Percentiles rank a stretch among this genome's conserved stretches.
Evolutionary conservation across 2,888 invertebrate species (phyloP).

Genomic region (Eupithecia subfuscata): DNA sequence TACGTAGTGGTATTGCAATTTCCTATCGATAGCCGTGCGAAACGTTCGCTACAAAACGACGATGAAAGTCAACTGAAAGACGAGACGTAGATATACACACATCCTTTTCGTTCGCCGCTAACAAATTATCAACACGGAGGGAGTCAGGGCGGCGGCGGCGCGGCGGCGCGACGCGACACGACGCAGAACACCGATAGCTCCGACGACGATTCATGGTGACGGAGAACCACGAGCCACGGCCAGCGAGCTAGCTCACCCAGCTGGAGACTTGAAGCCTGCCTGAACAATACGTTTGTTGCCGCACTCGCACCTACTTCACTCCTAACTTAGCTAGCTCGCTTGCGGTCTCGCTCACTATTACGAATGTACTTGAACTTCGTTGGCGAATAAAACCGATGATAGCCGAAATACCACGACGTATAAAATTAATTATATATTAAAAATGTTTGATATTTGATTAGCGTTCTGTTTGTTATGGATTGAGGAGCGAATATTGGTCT

Average conservation of each 20-base stretch:
- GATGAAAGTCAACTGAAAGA: slow-evolving; percentile 85
- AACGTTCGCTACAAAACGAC: slow-evolving; percentile 83
- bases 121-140: slow-evolving; percentile 76
- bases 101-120: slow-evolving; percentile 80
- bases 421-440: slow-evolving; percentile 54
- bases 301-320: slow-evolving; percentile 71
- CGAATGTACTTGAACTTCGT: slow-evolving; percentile 59
- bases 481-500: slow-evolving; percentile 46
- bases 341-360: slow-evolving; percentile 73
- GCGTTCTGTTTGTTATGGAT: slow-evolving; percentile 62
- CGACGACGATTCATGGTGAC: slow-evolving; percentile 56
- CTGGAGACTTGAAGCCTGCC: slow-evolving; percentile 58
- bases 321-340: slow-evolving; percentile 59
- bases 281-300: slow-evolving; percentile 66
- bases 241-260: slow-evolving; percentile 50
- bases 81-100: slow-evolving; percentile 83
- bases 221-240: slow-evolving; percentile 48
- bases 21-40: slow-evolving; percentile 80
- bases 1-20: slow-evolving; percentile 81
- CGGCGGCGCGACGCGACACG: slow-evolving; percentile 53
- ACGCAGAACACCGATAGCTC: slow-evolving; percentile 54
- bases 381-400: slow-evolving; percentile 67
- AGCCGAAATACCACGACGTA: slow-evolving; percentile 65
- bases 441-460: slow-evolving; percentile 65
- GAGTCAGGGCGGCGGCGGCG: slow-evolving; percentile 52